These are phyloP conservation scores for Chromis chromis DNA, from an alignment of 2,797 vertebrate species.

Conservation along the genomic window DNA sequence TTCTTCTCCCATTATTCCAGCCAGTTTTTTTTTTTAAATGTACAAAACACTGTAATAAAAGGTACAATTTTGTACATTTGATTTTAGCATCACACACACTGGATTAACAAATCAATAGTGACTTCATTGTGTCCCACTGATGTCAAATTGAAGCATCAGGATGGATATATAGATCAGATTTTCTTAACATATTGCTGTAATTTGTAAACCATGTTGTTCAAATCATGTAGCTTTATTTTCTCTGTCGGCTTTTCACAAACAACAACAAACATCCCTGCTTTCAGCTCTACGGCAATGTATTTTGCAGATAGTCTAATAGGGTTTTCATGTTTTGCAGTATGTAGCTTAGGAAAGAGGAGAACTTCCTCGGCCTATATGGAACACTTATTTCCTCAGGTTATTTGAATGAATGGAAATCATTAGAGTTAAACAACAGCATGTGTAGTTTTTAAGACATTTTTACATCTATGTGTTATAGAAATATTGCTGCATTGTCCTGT, in stretches of 20 bases:
- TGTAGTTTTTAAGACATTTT: not conserved
- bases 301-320: not conserved
- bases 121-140: not conserved
- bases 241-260: too few relatives aligned
- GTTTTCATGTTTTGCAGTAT: not conserved
- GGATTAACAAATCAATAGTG: not conserved
- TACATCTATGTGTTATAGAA: not conserved
- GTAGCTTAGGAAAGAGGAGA: not conserved
- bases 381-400: not conserved
- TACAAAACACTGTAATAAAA: not conserved
- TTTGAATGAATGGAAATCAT: not conserved
- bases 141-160: not conserved
- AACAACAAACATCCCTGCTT: not conserved
- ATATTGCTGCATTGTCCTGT: too few relatives aligned
- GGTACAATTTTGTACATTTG: not conserved
- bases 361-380: not conserved
- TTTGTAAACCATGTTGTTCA: too few relatives aligned
- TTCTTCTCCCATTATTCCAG: not conserved
- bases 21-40: not conserved
- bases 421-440: not conserved
- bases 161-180: not conserved
- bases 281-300: not conserved
- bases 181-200: too few relatives aligned
- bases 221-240: too few relatives aligned
- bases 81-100: not conserved